Evolutionary conservation across 2,113 vertebrate genomes (phyloP), one percentile per base, ranked within the genome.

Genomic region (Ptyas mucosa): DNA sequence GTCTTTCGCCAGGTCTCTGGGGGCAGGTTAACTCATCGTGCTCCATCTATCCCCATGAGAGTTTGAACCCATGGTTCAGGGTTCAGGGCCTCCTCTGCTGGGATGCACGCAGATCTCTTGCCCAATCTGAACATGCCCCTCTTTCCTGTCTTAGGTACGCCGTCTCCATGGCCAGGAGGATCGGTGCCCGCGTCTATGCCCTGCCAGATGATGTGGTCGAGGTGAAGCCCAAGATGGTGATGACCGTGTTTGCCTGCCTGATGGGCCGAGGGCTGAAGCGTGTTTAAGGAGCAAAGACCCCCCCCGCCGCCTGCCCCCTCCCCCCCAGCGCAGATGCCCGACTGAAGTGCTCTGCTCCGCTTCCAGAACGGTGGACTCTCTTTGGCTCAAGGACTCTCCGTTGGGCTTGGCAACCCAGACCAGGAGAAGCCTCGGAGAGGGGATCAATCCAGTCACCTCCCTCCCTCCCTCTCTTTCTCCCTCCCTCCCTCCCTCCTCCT

Each of bases 201-300:
- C 98, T 99, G 85, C 99, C 99, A 0, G 98, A 99, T 86, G 99
- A 99, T 93, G 96, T 99, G 29, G 98, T 99, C 57, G 99, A 99
- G 96, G 97, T 98, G 95, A 99, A 99, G 90, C 98, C 96, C 18
- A 99, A 99, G 97, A 99, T 99, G 99, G 99, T 99, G 96, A 99
- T 99, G 99, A 99, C 98, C 0, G 98, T 99, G 95, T 99, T 99
- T 93, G 99, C 99, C 34, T 99, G 99, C 96, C 97, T 99, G 98
- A 99, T 99, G 99, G 99, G 99, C 91, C 97, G 99, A 95, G 99
- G 99, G 92, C 98, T 99, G 99, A 99, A 99, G 96, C 96, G 97
- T 94, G 98, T 97, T 93, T 99, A 98, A 98, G 94, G 92, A 54
- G 52, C 90, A 8, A 90, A 93, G 23, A 89, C 3, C 23, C 61